These are phyloP conservation scores for Euwallacea fornicatus DNA, from an alignment of 1,140 invertebrate species.

Conservation along the genomic window DNA sequence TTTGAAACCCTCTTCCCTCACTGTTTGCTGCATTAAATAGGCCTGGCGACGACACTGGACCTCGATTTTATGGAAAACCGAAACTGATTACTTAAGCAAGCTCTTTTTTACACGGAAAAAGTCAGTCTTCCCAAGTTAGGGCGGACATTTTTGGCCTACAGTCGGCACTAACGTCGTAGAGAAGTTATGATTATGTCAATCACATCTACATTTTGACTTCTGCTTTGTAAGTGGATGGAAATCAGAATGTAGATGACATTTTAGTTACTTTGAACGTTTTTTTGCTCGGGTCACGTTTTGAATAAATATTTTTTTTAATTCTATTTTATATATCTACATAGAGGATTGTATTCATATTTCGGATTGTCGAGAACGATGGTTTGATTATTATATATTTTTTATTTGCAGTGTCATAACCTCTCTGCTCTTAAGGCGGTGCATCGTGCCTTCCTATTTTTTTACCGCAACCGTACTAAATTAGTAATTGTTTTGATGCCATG, in stretches of 20 bases:
- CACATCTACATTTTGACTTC: no score
- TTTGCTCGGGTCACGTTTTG: not conserved
- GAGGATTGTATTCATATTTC: constrained; percentile 13
- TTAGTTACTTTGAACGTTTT: constrained; percentile 7
- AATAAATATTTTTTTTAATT: not conserved
- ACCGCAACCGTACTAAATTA: constrained; percentile 48
- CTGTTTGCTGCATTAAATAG: constrained; percentile 56
- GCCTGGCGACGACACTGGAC: constrained; percentile 55
- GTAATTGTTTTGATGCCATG: constrained; percentile 30
- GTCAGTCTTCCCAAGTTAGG: constrained; percentile 43
- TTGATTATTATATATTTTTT: constrained; percentile 15
- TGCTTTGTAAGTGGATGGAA: no score
- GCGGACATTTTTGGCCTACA: constrained; percentile 46
- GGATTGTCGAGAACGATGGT: not conserved
- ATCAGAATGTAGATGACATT: no score
- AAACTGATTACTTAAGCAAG: constrained; percentile 44
- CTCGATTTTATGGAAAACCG: constrained; percentile 48
- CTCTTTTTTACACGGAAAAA: constrained; percentile 37
- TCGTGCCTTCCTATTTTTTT: constrained; percentile 51
- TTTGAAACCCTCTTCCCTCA: constrained; percentile 52
- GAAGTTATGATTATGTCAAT: constrained; percentile 46
- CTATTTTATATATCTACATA: constrained; percentile 13
- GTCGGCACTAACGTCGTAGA: constrained; percentile 47
- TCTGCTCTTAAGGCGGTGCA: constrained; percentile 50
- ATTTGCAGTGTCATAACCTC: constrained; percentile 49